Base-by-base conservation (phyloP, 1,140 invertebrate genomes). In the Batillaria attramentaria region DNA sequence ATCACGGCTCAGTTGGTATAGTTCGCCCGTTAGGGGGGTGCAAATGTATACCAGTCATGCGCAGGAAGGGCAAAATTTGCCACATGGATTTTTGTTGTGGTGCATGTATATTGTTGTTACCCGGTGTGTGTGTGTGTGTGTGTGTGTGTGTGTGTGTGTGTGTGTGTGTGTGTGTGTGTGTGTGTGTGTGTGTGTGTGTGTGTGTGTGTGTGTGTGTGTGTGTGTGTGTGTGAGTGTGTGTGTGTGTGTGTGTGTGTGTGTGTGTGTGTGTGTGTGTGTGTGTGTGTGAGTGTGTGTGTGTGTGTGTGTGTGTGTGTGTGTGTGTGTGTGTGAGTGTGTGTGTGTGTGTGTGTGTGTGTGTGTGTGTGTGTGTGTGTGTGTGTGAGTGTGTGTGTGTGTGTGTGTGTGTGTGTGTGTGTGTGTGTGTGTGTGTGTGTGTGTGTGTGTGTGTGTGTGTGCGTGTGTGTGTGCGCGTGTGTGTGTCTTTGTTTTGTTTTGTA, bases 371-470 rank as follows among this genome's bases (percentile, higher is more conserved):
- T 75, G 66, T 75, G 69, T 73, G 68, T 78, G 69, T 78, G 68
- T 78, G 66, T 75, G 68, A 31, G 39, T 78, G 72, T 78, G 77
- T 77, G 72, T 77, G 72, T 24, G 68, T 77, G 72, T 78, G 68
- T 78, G 77, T 77, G 41, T 76, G 70, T 78, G 68, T 78, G 69
- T 78, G 77, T 78, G 77, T 78, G 77, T 78, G 68, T 76, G 77
- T 78, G 77, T 78, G 77, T 78, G 76, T 78, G 66, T 78, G 76
- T 78, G 76, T 78, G 76, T 78, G 76, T 78, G 66, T 78, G 76
- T 78, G 76, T 78, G 76, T 78, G 66, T 78, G 76, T 78, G 76
- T 76, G 77, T 76, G 68, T 76, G 77, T 76, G 68, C 43, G 77
- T 76, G 77, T 76, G 77, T 78, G 68, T 78, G 77, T 78, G 57